A percentile compares a stretch with the other conserved stretches of the same genome.
These are phyloP conservation scores for Tenebrio molitor DNA, from an alignment of 1,140 invertebrate species.

Conservation along the genomic window DNA sequence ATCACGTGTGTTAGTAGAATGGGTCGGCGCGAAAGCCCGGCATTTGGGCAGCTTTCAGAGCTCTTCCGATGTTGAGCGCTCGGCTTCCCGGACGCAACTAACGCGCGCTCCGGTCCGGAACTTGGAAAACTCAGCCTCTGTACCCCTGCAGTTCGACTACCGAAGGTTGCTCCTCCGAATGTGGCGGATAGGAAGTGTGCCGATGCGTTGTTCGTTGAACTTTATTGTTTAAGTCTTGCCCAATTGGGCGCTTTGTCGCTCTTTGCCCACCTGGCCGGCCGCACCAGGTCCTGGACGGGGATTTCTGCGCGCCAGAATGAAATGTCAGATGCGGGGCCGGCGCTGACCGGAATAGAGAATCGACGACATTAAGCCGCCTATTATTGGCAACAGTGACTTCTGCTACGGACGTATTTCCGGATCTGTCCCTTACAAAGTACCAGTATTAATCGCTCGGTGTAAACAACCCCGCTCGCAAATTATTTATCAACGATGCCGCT, in stretches of 20 bases:
- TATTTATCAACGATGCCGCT: too few species aligned
- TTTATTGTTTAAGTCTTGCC: constrained; percentile 14
- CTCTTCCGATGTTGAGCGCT: constrained; percentile 51
- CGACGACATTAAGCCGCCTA: too few species aligned
- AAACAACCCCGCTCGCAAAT: too few species aligned
- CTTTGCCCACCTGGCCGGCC: neutral
- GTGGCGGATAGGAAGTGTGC: constrained; percentile 5
- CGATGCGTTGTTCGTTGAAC: constrained; percentile 31
- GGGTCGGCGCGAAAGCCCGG: constrained; percentile 27
- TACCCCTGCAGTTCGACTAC: constrained; percentile 47
- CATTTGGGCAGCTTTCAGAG: constrained; percentile 40
- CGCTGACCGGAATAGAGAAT: neutral
- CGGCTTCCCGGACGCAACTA: constrained; percentile 62
- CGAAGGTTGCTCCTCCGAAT: neutral
- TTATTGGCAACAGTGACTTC: too few species aligned
- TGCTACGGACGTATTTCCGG: too few species aligned
- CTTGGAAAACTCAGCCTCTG: constrained; percentile 55
- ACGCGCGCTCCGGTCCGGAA: constrained; percentile 53
- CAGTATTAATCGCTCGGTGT: too few species aligned
- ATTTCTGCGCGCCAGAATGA: neutral
- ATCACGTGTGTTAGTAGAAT: constrained; percentile 40
- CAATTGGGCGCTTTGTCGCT: neutral
- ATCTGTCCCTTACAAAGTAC: too few species aligned
- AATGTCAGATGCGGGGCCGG: neutral
- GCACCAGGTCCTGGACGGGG: neutral